These are phyloP conservation scores for Cheilosia impressa DNA, from an alignment of 2,888 invertebrate species.

Conservation along the genomic window DNA sequence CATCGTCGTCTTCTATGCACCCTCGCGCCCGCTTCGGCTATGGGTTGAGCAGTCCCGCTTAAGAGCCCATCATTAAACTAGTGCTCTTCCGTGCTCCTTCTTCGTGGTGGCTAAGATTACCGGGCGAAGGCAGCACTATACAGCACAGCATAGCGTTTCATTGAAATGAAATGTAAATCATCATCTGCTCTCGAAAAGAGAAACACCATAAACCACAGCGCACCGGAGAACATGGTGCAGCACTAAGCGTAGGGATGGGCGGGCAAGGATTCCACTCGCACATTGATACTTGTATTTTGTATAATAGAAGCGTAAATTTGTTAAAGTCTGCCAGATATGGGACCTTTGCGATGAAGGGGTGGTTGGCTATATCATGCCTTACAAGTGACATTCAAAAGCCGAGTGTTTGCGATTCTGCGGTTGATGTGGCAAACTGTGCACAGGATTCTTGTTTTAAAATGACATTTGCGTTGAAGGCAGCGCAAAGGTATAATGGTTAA, in stretches of 20 bases:
- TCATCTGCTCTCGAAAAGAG: slow-evolving; percentile 70
- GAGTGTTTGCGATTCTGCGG: slow-evolving; percentile 68
- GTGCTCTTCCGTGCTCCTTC: slow-evolving; percentile 16
- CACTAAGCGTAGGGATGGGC: slow-evolving; percentile 8
- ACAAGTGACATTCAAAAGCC: slow-evolving; percentile 66
- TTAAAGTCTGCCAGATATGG: slow-evolving; percentile 60
- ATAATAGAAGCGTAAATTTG: slow-evolving; percentile 72
- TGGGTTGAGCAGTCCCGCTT: slow-evolving; percentile 35
- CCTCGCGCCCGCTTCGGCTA: not conserved
- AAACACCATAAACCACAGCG: slow-evolving; percentile 72
- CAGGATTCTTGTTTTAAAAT: slow-evolving; percentile 59
- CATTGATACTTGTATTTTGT: slow-evolving; percentile 33
- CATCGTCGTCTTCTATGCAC: not conserved
- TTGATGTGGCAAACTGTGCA: slow-evolving; percentile 62
- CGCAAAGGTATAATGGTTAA: slow-evolving; percentile 49
- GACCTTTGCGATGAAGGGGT: slow-evolving; percentile 23
- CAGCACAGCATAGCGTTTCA: slow-evolving; percentile 41
- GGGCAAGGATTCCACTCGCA: slow-evolving; percentile 56
- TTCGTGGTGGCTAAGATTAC: slow-evolving; percentile 47
- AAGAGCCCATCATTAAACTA: slow-evolving; percentile 58
- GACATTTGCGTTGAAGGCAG: slow-evolving; percentile 22
- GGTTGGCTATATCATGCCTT: slow-evolving; percentile 9
- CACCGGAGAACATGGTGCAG: slow-evolving; percentile 31
- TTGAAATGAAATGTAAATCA: slow-evolving; percentile 74
- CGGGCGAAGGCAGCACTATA: slow-evolving; percentile 22